A percentile compares a stretch with the other conserved stretches of the same genome.
Conservation (phyloP, 2,888 invertebrate genomes). For the Blera fallax region DNA sequence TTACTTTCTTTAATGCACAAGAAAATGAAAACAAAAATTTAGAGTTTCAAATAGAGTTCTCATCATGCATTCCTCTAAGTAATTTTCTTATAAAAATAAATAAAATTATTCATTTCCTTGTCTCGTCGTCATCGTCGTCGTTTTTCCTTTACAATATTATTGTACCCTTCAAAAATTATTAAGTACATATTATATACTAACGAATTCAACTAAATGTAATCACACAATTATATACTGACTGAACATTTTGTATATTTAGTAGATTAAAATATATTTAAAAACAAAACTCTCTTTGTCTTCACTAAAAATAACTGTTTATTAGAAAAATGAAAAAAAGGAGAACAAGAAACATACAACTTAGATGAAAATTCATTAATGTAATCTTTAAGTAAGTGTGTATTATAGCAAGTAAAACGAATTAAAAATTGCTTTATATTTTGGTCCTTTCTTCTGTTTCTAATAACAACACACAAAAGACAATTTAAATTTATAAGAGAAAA, state of each 20-base stretch:
- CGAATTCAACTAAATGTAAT: conserved; percentile 64
- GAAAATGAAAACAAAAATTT: neutral
- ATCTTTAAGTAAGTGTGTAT: conserved; percentile 14
- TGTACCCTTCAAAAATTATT: conserved; percentile 20
- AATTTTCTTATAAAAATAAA: neutral
- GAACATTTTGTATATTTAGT: conserved; percentile 70
- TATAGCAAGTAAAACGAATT: conserved; percentile 34
- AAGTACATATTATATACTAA: conserved; percentile 12
- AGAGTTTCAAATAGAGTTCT: conserved; percentile 20
- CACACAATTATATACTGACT: conserved; percentile 70
- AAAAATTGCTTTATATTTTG: conserved; percentile 13
- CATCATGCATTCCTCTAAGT: conserved; percentile 54
- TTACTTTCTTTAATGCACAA: too few species aligned
- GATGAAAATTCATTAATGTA: conserved; percentile 4
- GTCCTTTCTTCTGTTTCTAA: conserved; percentile 6
- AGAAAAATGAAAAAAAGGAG: neutral
- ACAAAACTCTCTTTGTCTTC: conserved; percentile 59
- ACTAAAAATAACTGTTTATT: conserved; percentile 41
- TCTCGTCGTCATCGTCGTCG: conserved; percentile 1
- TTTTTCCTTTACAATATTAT: conserved; percentile 14
- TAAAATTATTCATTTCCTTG: neutral
- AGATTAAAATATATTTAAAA: conserved; percentile 36
- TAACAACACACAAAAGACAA: conserved; percentile 51
- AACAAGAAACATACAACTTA: neutral
- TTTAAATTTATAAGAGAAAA: conserved; percentile 2